Conservation (phyloP, 2,888 invertebrate species). For the Lycocerus yunnanus region DNA sequence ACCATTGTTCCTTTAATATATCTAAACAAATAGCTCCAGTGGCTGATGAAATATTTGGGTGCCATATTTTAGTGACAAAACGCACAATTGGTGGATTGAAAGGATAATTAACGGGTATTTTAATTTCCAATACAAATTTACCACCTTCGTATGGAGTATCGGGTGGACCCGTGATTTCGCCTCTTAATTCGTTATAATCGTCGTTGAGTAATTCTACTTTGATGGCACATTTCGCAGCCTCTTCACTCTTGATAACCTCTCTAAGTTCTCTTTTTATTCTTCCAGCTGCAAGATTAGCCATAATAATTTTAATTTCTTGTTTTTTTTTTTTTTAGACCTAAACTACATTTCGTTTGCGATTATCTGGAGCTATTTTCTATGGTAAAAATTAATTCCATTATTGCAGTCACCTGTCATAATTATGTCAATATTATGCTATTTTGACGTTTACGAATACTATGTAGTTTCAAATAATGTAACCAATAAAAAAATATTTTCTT, state of each 20-base stretch:
- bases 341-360: neutral
- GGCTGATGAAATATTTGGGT: constrained; percentile 98
- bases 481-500: too few species aligned
- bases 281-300: constrained; percentile 96
- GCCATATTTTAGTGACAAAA: constrained; percentile 98
- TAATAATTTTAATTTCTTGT: constrained; percentile 51
- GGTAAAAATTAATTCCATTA: neutral
- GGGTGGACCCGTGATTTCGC: constrained; percentile 96
- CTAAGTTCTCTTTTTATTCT: constrained; percentile 97
- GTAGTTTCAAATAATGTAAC: too few species aligned
- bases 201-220: constrained; percentile 90
- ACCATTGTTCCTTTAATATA: constrained; percentile 95
- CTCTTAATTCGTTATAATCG: constrained; percentile 88
- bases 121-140: constrained; percentile 90
- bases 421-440: neutral
- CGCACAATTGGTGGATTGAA: constrained; percentile 99
- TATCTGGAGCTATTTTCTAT: neutral
- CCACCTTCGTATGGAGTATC: constrained; percentile 99
- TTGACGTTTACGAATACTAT: too few species aligned
- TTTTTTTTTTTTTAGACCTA: neutral
- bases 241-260: constrained; percentile 97
- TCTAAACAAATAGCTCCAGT: constrained; percentile 98
- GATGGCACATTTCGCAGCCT: constrained; percentile 86
- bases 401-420: neutral
- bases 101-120: constrained; percentile 99